Percentiles rank a stretch among this genome's conserved stretches.
These are phyloP conservation scores for Trachops cirrhosus DNA, from an alignment of 2,797 vertebrate genomes.

Conservation along the genomic window DNA sequence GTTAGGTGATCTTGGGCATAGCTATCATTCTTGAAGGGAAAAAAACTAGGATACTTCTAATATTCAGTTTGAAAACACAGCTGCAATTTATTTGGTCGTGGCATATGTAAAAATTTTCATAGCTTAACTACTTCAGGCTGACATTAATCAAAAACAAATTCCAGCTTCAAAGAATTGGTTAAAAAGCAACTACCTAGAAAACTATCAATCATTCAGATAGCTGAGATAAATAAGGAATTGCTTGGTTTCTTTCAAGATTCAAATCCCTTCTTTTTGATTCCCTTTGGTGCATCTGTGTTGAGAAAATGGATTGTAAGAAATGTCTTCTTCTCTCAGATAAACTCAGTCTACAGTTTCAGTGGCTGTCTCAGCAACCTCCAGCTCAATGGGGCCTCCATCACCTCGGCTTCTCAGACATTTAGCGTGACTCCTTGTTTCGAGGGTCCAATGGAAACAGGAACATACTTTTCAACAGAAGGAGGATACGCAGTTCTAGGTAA, in stretches of 20 bases:
- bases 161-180: slow-evolving; percentile 6
- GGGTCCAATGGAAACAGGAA: slow-evolving; percentile 90
- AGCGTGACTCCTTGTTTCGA: slow-evolving; percentile 95
- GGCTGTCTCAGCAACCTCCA: slow-evolving; percentile 92
- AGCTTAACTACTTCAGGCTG: not conserved
- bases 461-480: slow-evolving; percentile 93
- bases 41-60: not conserved
- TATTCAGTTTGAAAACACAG: not conserved
- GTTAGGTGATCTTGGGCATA: not conserved
- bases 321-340: slow-evolving; percentile 83
- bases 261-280: not conserved
- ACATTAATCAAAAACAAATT: slow-evolving; percentile 3
- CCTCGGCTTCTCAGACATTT: slow-evolving; percentile 87
- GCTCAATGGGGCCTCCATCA: slow-evolving; percentile 87
- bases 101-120: not conserved
- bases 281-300: not conserved
- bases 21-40: slow-evolving; percentile 27
- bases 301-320: slow-evolving; percentile 12
- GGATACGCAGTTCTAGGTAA: slow-evolving; percentile 94
- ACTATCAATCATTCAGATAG: not conserved
- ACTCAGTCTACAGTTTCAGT: slow-evolving; percentile 91
- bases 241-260: not conserved
- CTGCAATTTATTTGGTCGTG: not conserved
- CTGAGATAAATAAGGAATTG: not conserved
- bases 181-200: slow-evolving; percentile 26